Evolutionary conservation across 2,797 vertebrate genomes (phyloP), one percentile per base, ranked within the genome.

Genomic region (Tolypeutes matacus): DNA sequence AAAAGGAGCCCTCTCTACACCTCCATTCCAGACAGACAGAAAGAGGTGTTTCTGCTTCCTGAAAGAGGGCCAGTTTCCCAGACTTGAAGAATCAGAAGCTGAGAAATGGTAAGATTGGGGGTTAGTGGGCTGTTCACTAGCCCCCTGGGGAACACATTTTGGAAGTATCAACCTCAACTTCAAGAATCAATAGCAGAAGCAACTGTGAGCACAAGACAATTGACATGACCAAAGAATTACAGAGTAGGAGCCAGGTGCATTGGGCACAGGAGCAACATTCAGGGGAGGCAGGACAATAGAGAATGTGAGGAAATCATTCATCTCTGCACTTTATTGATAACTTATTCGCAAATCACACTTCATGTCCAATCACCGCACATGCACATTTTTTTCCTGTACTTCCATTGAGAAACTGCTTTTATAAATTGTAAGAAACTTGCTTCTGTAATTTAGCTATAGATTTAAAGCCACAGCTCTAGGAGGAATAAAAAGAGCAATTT

Each of bases 361-460:
- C 42, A 20, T 78, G 76, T 64, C 46, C 60, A 53, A 29, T n/a
- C 14, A 58, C 3, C 25, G 53, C n/a, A 39, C 62, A 62, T 25
- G 31, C 83, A 25, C 0, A 0, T 1, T 20, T 20, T 58, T 36
- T 86, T 23, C 42, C 3, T 15, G 51, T 20, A 46, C n/a, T 18
- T 34, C 73, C 11, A 1, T 60, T 65, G 69, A 82, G 31, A 77
- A 77, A 15, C 13, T 67, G 42, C 27, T 72, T 58, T 67, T 72
- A 62, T 3, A 42, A 36, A 81, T 31, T 39, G 11, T 65, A 93
- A 58, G 14, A 88, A 93, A 51, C 9, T 5, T 72, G 29, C 7
- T 91, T 84, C 27, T 49, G 8, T 53, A 36, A 70, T 13, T 84
- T 84, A 76, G 46, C 72, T 39, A 67, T 36, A 81, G 36, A 60